phyloP scores from a whole-genome alignment of 2,113 vertebrate species.

The Nesoenas mayeri region DNA sequence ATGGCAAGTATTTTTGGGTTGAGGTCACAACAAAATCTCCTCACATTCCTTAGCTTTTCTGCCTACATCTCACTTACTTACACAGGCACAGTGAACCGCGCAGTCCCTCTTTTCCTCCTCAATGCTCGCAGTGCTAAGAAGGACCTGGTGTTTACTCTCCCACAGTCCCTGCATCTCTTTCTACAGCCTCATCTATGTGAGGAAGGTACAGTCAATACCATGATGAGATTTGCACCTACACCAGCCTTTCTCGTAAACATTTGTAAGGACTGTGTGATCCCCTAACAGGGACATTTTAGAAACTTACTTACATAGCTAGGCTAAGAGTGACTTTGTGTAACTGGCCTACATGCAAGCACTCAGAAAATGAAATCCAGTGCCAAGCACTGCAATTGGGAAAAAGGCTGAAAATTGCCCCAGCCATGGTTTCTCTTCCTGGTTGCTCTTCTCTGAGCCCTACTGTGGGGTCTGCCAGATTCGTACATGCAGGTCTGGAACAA shows the following conservation, averaged over 20 bases:
- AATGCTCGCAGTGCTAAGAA: neutral
- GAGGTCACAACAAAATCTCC: neutral
- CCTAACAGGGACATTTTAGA: neutral
- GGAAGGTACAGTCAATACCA: neutral
- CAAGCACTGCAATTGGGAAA: neutral
- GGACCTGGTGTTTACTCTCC: neutral
- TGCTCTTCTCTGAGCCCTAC: neutral
- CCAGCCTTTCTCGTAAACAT: neutral
- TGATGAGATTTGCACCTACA: neutral
- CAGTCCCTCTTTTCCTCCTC: neutral
- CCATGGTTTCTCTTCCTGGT: neutral
- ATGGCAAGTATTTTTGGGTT: neutral
- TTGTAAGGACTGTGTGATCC: neutral
- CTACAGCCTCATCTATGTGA: neutral
- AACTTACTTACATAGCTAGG: neutral
- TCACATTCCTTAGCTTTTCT: neutral
- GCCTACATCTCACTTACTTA: neutral
- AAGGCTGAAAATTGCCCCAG: neutral
- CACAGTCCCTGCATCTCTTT: neutral
- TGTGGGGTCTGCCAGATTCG: neutral
- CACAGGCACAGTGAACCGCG: neutral
- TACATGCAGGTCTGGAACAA: accelerated
- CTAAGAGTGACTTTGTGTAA: neutral
- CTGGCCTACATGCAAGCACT: neutral
- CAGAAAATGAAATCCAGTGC: neutral